Percentiles rank a stretch among this genome's conserved stretches.
These are phyloP conservation scores for Masticophis lateralis DNA, from an alignment of 2,797 vertebrate species.

Conservation along the genomic window DNA sequence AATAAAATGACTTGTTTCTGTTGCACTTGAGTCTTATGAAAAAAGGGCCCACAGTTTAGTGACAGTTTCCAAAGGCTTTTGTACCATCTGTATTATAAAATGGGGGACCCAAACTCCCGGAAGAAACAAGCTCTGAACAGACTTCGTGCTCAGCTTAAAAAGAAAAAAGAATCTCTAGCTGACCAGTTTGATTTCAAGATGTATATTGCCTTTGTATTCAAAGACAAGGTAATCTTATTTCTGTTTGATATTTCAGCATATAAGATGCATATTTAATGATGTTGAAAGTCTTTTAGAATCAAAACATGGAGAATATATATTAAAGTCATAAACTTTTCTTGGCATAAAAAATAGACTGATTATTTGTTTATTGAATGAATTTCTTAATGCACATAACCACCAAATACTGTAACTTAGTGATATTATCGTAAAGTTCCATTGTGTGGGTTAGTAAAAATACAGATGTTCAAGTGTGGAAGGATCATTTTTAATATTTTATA, in stretches of 20 bases:
- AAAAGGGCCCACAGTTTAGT: constrained; percentile 78
- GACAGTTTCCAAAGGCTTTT: constrained; percentile 80
- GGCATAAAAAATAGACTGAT: background rate
- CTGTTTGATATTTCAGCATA: background rate
- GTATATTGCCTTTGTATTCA: constrained; percentile 99
- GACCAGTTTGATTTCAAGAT: constrained; percentile 99
- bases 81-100: constrained; percentile 84
- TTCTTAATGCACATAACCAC: background rate
- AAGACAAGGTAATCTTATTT: constrained; percentile 90
- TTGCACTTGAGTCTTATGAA: constrained; percentile 80
- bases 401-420: background rate
- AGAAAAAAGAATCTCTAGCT: constrained; percentile 99
- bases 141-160: constrained; percentile 99
- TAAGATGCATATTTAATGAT: background rate
- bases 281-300: background rate
- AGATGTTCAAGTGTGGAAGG: background rate
- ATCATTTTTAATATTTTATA: background rate
- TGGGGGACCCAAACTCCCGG: constrained; percentile 99
- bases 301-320: background rate
- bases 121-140: constrained; percentile 99
- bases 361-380: background rate
- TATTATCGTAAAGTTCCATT: background rate
- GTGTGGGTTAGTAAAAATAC: background rate
- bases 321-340: background rate
- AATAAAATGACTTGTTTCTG: constrained; percentile 83